Evolutionary conservation across 2,113 vertebrate species (phyloP), one percentile per base, ranked within the genome.

Genomic region (Piprites chloris): DNA sequence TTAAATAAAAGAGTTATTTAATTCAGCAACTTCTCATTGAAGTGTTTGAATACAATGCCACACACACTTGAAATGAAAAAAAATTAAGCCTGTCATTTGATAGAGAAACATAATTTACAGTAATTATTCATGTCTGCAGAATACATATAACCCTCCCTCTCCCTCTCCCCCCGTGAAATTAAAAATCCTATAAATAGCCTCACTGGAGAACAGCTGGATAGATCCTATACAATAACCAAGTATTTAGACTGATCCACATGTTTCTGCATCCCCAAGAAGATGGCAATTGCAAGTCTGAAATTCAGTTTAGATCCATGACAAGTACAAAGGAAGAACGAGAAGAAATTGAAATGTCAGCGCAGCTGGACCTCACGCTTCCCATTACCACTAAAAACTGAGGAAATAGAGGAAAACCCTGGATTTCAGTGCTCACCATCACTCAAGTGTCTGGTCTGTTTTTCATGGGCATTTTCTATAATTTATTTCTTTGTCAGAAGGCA

Each of bases 111-210:
- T 52, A 76, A 94, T 94, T 92, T 91, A 63, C 58, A 73, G 77
- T 55, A 96, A 94, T 93, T 91, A 96, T 86, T 96, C 61, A 67
- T 59, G 62, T 87, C 82, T 94, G 52, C 50, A 81, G 50, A 74
- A 89, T 11, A 58, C 59, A 52, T 50, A 33, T 6, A 5, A 66
- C 33, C 1, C 23, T 23, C 20, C 4, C 3, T 26, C 49, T 24
- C 33, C 1, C 23, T 23, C 20, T 4, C 3, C 50, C 49, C 28
- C 5, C 3, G 9, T 35, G 80, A 83, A 91, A 96, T 92, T 41
- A 93, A 90, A 91, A 88, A 41, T 47, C 72, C 50, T 82, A 47
- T n/a, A 37, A 91, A 84, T n/a, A 81, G 44, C 41, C 63, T 91
- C 39, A 14, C 33, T 87, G 63, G 50, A 93, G 92, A 94, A 63